phyloP scores from a whole-genome alignment of 2,113 vertebrate genomes.

The Nanorana parkeri region DNA sequence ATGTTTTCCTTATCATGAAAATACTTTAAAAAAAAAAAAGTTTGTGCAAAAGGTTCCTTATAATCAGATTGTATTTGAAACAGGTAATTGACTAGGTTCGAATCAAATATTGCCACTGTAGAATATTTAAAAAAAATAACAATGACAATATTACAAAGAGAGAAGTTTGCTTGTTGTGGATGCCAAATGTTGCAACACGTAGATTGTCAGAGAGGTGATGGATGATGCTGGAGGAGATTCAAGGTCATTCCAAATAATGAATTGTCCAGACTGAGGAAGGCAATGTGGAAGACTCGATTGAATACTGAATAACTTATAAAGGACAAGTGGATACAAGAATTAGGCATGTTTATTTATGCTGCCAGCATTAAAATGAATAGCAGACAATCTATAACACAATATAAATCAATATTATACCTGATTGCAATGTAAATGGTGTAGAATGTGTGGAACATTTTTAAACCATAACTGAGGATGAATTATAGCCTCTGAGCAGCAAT shows the following conservation, averaged over 20 bases:
- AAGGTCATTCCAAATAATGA: slow-evolving; percentile 20
- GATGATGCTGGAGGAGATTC: not conserved
- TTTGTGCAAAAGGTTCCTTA: no score
- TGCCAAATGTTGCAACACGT: not conserved
- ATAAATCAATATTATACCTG: no score
- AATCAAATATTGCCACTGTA: no score
- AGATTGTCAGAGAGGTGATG: not conserved
- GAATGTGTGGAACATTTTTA: no score
- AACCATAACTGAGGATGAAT: no score
- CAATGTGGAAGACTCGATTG: not conserved
- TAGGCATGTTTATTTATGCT: not conserved
- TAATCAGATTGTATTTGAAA: no score
- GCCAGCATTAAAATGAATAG: not conserved
- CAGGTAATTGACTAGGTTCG: no score
- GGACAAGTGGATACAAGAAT: not conserved
- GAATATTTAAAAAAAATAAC: not conserved
- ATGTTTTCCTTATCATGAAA: no score
- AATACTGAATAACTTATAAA: slow-evolving; percentile 13
- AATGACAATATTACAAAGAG: not conserved
- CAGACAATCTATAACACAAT: not conserved
- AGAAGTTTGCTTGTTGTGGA: not conserved
- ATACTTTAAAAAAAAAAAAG: no score
- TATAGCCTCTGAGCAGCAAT: no score
- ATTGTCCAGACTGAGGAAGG: not conserved
- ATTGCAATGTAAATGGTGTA: no score